Evolutionary conservation across 2,888 invertebrate species (phyloP).

Genomic region (Melitaea athalia): DNA sequence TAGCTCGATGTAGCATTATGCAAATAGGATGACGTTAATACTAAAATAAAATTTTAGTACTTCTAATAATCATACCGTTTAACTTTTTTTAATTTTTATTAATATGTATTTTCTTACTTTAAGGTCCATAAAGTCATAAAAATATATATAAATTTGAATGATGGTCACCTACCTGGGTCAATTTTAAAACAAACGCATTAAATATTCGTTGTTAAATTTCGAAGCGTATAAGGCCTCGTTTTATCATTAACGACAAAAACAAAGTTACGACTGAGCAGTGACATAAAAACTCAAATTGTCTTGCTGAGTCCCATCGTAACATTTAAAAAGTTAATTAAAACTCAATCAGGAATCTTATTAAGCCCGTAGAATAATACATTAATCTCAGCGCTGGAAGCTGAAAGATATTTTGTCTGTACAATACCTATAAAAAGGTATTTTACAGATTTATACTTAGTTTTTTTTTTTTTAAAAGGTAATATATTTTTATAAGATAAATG

Average conservation of each 20-base stretch:
- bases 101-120: too few species aligned
- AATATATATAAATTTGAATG: too few species aligned
- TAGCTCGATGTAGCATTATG: background rate
- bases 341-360: slow-evolving; percentile 51
- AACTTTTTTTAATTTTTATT: too few species aligned
- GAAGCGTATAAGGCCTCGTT: background rate
- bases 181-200: background rate
- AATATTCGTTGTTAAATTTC: background rate
- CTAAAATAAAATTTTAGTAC: too few species aligned
- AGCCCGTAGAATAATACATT: slow-evolving; percentile 39
- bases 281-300: slow-evolving; percentile 38
- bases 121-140: too few species aligned
- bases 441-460: slow-evolving; percentile 12
- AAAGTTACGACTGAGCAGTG: slow-evolving; percentile 34
- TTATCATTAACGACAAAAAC: slow-evolving; percentile 29
- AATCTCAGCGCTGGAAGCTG: slow-evolving; percentile 36
- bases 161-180: too few species aligned
- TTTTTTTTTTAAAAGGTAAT: background rate
- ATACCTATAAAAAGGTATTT: slow-evolving; percentile 12
- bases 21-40: too few species aligned
- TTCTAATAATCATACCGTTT: too few species aligned
- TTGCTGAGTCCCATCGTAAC: slow-evolving; percentile 37
- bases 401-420: slow-evolving; percentile 28
- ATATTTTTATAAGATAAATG: too few species aligned
- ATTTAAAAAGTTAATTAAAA: slow-evolving; percentile 51